Percentiles rank a stretch among this genome's conserved stretches.
phyloP scores from a whole-genome alignment of 2,113 vertebrate genomes.

The Helogale parvula region DNA sequence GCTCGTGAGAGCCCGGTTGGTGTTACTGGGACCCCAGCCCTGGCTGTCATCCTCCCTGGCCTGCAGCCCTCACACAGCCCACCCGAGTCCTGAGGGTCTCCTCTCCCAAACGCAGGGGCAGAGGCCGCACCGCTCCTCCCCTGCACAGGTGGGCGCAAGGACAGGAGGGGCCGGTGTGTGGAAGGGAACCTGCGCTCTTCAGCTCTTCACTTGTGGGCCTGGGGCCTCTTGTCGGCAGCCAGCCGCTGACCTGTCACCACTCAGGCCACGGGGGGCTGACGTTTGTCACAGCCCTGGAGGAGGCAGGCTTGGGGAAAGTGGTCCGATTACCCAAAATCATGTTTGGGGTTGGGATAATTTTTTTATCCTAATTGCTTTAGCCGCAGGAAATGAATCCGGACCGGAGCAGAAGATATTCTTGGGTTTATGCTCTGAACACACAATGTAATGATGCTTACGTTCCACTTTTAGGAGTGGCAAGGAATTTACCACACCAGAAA shows the following conservation, averaged over 20 bases:
- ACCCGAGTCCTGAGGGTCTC: neutral
- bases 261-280: no score
- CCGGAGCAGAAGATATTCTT: neutral
- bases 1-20: neutral
- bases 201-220: neutral
- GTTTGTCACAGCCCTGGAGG: neutral
- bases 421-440: neutral
- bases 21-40: neutral
- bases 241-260: neutral
- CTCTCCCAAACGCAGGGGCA: neutral
- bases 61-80: neutral
- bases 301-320: neutral
- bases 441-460: conserved; percentile 21
- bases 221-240: neutral
- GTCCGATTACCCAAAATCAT: neutral
- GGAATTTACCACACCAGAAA: conserved; percentile 96
- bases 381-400: neutral
- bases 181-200: no score
- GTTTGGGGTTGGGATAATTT: neutral
- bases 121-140: neutral
- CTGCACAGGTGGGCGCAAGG: neutral
- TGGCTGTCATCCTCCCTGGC: no score
- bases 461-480: conserved; percentile 94
- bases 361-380: neutral
- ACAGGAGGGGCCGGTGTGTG: neutral